phyloP scores from a whole-genome alignment of 2,888 invertebrate genomes.

The Drosophila pseudotakahashii region DNA sequence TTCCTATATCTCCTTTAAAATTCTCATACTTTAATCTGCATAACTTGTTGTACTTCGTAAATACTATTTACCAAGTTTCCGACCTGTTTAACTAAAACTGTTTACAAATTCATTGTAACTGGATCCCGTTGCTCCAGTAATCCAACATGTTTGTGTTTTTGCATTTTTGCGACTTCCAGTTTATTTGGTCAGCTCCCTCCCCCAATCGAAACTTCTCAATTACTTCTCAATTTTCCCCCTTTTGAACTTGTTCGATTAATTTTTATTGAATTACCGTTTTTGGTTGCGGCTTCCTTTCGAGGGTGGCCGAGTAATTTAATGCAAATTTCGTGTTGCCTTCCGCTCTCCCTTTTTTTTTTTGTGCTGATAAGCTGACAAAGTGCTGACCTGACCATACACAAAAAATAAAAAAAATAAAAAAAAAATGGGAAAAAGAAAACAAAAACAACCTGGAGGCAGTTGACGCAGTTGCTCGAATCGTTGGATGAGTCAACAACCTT shows the following conservation, averaged over 20 bases:
- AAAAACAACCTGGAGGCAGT: conserved; percentile 21
- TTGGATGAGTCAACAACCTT: conserved; percentile 63
- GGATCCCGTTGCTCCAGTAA: background rate
- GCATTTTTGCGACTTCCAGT: conserved; percentile 30
- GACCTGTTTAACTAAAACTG: background rate
- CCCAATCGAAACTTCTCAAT: conserved; percentile 19
- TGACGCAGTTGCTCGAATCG: conserved; percentile 13
- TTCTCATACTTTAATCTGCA: too few species aligned
- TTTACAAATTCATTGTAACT: conserved; percentile 4
- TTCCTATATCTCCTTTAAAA: too few species aligned
- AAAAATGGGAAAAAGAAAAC: conserved; percentile 6
- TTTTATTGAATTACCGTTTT: conserved; percentile 41
- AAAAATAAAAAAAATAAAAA: conserved; percentile 9
- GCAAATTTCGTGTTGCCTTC: conserved; percentile 32
- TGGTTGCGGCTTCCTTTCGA: conserved; percentile 31
- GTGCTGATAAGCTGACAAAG: conserved; percentile 45
- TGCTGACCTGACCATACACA: conserved; percentile 51
- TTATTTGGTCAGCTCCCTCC: conserved; percentile 5
- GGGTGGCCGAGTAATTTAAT: conserved; percentile 43
- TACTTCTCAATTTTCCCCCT: conserved; percentile 31
- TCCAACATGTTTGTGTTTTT: conserved; percentile 9
- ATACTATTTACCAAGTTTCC: background rate
- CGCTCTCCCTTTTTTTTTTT: conserved; percentile 22
- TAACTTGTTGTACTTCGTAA: background rate
- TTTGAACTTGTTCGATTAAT: conserved; percentile 36